These are phyloP conservation scores for Notodromas monacha DNA, from an alignment of 2,888 invertebrate genomes.

Conservation along the genomic window DNA sequence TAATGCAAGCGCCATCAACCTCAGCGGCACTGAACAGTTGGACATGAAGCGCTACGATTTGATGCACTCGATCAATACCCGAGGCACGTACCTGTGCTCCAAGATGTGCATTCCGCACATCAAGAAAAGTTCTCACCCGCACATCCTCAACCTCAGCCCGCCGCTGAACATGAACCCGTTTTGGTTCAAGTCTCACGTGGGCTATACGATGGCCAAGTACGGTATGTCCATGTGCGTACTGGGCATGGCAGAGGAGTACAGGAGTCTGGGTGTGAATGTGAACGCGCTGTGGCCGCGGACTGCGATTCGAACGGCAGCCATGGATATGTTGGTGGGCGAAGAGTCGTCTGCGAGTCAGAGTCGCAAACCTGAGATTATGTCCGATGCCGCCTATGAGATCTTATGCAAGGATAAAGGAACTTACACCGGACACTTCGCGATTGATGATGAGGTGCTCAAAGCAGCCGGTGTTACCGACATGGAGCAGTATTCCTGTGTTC, in stretches of 20 bases:
- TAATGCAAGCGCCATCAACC: conserved; percentile 76
- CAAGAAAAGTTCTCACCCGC: conserved; percentile 53
- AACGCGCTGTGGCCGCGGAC: conserved; percentile 90
- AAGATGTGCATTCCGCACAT: conserved; percentile 60
- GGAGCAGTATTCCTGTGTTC: conserved; percentile 46
- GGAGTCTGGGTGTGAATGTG: conserved; percentile 44
- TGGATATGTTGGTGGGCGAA: conserved; percentile 40
- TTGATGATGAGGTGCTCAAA: conserved; percentile 59
- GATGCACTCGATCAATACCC: conserved; percentile 72
- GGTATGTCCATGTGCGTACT: conserved; percentile 96
- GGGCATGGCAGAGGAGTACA: conserved; percentile 84
- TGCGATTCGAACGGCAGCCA: conserved; percentile 67
- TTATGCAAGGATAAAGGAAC: conserved; percentile 37
- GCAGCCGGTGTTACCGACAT: conserved; percentile 50
- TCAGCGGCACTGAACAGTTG: conserved; percentile 44
- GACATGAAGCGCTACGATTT: conserved; percentile 88
- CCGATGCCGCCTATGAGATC: conserved; percentile 60
- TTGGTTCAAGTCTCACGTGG: conserved; percentile 73
- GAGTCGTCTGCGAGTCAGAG: conserved; percentile 26
- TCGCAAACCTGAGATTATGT: conserved; percentile 48
- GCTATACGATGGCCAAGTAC: conserved; percentile 93
- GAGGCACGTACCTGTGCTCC: conserved; percentile 78
- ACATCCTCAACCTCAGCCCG: conserved; percentile 77
- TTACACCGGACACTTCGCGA: conserved; percentile 55
- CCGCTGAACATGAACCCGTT: conserved; percentile 55